Conservation (phyloP, 1,140 invertebrate species). For the Ruditapes philippinarum region DNA sequence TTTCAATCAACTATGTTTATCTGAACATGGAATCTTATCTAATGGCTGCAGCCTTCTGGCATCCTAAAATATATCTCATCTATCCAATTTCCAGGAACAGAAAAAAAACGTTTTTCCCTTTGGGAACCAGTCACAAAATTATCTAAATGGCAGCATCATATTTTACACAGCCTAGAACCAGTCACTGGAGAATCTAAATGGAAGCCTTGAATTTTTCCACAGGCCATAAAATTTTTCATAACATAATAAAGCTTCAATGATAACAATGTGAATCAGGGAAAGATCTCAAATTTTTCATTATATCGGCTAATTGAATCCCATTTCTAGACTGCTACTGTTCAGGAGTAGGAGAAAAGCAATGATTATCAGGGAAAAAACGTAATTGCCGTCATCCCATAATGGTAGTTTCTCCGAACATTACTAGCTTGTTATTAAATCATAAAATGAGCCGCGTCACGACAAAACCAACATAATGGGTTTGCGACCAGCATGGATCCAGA, state of each 20-base stretch:
- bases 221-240: conserved; percentile 14
- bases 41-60: not conserved
- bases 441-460: too few species aligned
- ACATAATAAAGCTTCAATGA: not conserved
- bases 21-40: not conserved
- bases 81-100: not conserved
- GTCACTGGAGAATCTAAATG: not conserved
- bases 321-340: not conserved
- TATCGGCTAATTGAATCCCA: not conserved
- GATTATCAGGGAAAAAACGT: not conserved
- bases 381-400: not conserved
- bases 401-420: not conserved
- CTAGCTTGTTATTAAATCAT: not conserved
- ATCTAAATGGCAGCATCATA: not conserved
- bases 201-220: not conserved
- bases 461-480: too few species aligned
- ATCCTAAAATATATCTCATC: not conserved
- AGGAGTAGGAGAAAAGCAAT: not conserved
- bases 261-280: not conserved
- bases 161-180: not conserved
- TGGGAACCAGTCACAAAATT: not conserved
- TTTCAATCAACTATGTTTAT: not conserved
- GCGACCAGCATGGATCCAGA: too few species aligned
- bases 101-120: too few species aligned
- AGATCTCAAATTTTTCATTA: conserved; percentile 17